Conservation (phyloP, 2,113 vertebrate species). For the Galeopterus variegatus region DNA sequence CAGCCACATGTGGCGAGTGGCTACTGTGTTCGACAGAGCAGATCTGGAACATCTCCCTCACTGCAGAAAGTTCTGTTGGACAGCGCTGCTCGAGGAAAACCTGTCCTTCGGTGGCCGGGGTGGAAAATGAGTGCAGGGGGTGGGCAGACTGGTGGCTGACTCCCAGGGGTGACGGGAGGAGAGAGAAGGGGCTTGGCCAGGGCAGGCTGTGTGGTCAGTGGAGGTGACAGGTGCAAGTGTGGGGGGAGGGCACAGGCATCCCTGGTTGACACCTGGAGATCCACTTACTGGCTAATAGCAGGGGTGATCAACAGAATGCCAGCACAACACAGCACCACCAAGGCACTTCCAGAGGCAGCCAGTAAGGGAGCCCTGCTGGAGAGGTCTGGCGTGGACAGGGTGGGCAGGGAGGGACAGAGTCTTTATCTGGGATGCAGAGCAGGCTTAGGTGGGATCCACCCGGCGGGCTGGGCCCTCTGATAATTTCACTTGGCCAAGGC, state of each 20-base stretch:
- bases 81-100: neutral
- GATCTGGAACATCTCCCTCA: neutral
- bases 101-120: neutral
- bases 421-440: neutral
- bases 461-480: neutral
- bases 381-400: neutral
- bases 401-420: rapidly evolving
- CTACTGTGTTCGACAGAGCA: neutral
- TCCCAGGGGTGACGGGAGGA: neutral
- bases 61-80: neutral
- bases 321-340: neutral
- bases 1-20: neutral
- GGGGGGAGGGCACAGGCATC: neutral
- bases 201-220: neutral
- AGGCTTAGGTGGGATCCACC: too few relatives aligned
- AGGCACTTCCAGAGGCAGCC: neutral
- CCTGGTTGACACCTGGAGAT: neutral
- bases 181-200: neutral
- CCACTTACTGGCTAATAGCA: neutral
- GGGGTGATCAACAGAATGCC: neutral
- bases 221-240: neutral
- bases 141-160: too few relatives aligned
- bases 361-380: neutral
- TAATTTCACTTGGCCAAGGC: neutral
- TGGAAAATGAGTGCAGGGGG: neutral